phyloP scores from a whole-genome alignment of 2,113 vertebrate genomes.

The Gnathonemus echidnorhynchus region DNA sequence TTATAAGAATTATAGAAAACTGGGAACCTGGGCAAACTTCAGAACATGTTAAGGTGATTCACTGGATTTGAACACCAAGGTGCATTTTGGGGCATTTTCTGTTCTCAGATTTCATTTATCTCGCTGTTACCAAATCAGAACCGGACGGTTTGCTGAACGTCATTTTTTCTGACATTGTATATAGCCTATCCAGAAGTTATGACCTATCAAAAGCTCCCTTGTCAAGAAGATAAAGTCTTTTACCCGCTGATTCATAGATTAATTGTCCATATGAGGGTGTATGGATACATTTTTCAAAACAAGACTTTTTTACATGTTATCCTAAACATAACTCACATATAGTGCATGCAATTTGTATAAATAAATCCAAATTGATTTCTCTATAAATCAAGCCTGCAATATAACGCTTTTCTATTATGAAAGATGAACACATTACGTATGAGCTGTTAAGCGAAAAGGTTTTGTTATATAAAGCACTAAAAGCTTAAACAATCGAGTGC shows the following conservation, averaged over 20 bases:
- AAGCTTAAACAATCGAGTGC: neutral
- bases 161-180: neutral
- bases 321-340: neutral
- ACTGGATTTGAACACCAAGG: neutral
- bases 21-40: neutral
- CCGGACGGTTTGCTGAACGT: neutral
- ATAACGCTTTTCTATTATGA: neutral
- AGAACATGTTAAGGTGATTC: neutral
- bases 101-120: neutral
- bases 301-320: neutral
- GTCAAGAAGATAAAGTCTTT: neutral
- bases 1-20: neutral
- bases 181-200: neutral
- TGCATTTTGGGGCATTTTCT: neutral
- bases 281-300: neutral
- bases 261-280: neutral
- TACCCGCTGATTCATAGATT: neutral
- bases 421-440: neutral
- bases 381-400: neutral
- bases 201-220: neutral
- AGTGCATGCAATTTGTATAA: neutral
- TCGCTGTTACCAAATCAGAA: neutral
- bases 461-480: neutral
- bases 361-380: neutral
- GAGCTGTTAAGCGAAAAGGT: neutral